Evolutionary conservation across 2,797 vertebrate species (phyloP).

Genomic region (Chelmon rostratus): DNA sequence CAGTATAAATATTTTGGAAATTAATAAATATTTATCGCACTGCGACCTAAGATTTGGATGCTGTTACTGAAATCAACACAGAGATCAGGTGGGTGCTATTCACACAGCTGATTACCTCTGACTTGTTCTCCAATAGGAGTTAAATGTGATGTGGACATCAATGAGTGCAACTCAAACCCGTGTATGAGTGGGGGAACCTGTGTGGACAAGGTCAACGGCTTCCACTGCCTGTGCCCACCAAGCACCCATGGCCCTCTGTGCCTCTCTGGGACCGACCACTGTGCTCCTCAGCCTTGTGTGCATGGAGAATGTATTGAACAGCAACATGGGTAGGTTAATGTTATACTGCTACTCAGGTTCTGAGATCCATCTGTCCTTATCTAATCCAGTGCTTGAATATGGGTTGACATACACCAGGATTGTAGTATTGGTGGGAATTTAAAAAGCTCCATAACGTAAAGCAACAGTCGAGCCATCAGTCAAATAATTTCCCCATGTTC

Average conservation of each 20-base stretch:
- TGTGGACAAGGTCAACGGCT: constrained; percentile 89
- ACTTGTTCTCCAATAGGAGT: constrained; percentile 78
- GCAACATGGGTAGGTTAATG: constrained; percentile 85
- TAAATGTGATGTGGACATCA: constrained; percentile 89
- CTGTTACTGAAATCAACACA: background rate
- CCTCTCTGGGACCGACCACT: constrained; percentile 91
- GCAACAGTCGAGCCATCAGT: background rate
- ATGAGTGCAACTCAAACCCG: constrained; percentile 92
- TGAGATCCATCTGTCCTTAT: background rate
- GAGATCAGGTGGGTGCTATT: background rate
- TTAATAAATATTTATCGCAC: background rate
- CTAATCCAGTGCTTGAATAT: background rate
- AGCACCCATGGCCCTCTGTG: constrained; percentile 91
- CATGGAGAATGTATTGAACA: constrained; percentile 90
- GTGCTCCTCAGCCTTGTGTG: constrained; percentile 88
- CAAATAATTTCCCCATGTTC: background rate
- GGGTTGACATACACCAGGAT: background rate
- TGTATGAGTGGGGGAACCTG: constrained; percentile 94
- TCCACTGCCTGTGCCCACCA: constrained; percentile 89
- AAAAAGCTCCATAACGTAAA: background rate
- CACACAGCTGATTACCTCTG: constrained; percentile 15
- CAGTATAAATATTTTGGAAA: background rate
- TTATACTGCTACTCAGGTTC: background rate
- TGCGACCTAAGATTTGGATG: background rate
- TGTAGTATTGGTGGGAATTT: background rate